Conservation (phyloP, 1,140 invertebrate genomes). For the Diabrotica virgifera region DNA sequence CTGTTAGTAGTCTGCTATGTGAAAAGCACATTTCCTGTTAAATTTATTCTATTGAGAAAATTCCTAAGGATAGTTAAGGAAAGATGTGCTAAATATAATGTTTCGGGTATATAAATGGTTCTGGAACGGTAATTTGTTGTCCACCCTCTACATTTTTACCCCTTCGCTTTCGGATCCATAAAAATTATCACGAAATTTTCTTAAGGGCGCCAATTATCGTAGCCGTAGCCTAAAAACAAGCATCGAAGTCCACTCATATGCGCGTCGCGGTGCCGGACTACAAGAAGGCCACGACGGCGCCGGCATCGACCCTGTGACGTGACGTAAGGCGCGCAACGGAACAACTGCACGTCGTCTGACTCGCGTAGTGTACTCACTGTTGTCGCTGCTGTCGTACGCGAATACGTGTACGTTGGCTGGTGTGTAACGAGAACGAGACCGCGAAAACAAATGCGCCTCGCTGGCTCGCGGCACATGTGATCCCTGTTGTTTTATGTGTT, state of each 20-base stretch:
- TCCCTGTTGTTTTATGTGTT: conserved; percentile 2
- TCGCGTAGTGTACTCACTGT: conserved; percentile 25
- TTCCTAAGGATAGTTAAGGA: too few species aligned
- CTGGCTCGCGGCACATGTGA: conserved; percentile 8
- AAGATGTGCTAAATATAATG: too few species aligned
- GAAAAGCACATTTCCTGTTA: too few species aligned
- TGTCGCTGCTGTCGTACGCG: conserved; percentile 31
- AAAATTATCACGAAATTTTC: neutral
- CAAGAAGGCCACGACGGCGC: conserved; percentile 23
- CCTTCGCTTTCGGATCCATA: neutral
- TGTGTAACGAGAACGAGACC: conserved; percentile 20
- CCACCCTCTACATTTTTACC: too few species aligned
- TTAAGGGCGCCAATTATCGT: neutral
- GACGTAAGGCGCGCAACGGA: conserved; percentile 35
- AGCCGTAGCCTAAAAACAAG: neutral
- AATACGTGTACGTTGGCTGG: conserved; percentile 6
- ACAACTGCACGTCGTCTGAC: conserved; percentile 23
- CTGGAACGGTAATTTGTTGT: too few species aligned
- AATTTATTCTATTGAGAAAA: too few species aligned
- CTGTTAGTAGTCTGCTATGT: too few species aligned
- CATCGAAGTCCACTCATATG: neutral
- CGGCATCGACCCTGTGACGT: conserved; percentile 40
- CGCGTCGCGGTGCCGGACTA: conserved; percentile 17
- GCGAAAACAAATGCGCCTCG: neutral
- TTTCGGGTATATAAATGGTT: too few species aligned